Percentiles rank a stretch among this genome's conserved stretches.
phyloP scores from a whole-genome alignment of 2,888 invertebrate species.

The Actias luna region DNA sequence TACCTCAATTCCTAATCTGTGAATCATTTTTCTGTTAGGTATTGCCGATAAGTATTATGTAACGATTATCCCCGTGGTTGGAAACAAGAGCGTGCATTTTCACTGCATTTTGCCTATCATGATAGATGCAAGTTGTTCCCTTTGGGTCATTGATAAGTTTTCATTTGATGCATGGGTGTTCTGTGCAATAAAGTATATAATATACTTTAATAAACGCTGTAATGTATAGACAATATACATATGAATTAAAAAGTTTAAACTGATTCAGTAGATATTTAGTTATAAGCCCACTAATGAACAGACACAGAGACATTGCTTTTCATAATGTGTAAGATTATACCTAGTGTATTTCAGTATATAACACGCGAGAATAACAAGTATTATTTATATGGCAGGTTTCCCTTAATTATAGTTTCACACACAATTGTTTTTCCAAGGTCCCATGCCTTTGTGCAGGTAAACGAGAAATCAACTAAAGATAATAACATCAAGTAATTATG shows the following conservation, averaged over 20 bases:
- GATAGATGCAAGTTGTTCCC: neutral
- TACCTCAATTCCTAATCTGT: conserved; percentile 40
- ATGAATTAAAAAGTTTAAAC: too few species aligned
- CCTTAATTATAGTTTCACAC: neutral
- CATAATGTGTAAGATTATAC: neutral
- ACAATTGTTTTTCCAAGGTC: neutral
- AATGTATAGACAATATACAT: too few species aligned
- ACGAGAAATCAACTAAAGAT: neutral
- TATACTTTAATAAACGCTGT: too few species aligned
- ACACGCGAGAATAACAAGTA: neutral
- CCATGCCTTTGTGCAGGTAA: neutral
- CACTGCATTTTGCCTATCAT: conserved; percentile 5
- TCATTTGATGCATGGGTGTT: neutral
- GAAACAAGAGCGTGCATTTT: neutral
- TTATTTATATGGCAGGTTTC: neutral
- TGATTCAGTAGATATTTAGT: too few species aligned
- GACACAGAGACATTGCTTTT: too few species aligned
- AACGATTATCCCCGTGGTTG: conserved; percentile 20
- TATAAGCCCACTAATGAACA: too few species aligned
- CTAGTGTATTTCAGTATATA: neutral
- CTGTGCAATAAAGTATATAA: neutral
- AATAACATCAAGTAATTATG: neutral
- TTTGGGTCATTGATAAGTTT: neutral
- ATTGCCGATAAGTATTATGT: conserved; percentile 25
- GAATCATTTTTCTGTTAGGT: conserved; percentile 31